phyloP scores from a whole-genome alignment of 2,888 invertebrate species.

The Villa cingulata region DNA sequence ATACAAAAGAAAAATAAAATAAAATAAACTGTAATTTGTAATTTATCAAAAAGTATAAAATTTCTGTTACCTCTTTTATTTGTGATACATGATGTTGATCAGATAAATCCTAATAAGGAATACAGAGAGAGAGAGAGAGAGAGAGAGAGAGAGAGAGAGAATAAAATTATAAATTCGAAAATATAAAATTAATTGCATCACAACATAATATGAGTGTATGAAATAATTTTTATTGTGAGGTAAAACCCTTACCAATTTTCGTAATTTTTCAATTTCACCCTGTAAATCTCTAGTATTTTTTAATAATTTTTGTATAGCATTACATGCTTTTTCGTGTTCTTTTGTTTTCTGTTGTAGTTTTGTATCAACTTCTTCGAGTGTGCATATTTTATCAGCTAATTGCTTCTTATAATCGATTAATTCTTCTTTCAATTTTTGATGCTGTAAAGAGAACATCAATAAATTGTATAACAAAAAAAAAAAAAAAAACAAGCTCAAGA shows the following conservation, averaged over 20 bases:
- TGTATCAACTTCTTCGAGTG: conserved; percentile 27
- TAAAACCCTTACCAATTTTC: conserved; percentile 3
- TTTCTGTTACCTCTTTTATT: no score
- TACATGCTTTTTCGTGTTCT: conserved; percentile 28
- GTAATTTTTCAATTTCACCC: conserved; percentile 24
- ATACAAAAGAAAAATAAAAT: no score
- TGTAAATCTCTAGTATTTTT: conserved; percentile 25
- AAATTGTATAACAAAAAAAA: no score
- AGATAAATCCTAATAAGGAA: no score
- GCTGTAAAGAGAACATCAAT: conserved; percentile 10
- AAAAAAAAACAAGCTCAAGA: no score
- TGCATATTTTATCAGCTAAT: conserved; percentile 28
- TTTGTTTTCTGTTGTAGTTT: conserved; percentile 24
- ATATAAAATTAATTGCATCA: no score
- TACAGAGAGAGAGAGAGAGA: not conserved
- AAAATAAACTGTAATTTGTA: no score
- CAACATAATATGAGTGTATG: no score
- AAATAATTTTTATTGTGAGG: no score
- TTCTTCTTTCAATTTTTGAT: conserved; percentile 21
- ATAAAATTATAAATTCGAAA: not conserved
- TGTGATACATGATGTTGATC: no score
- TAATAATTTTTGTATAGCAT: conserved; percentile 30
- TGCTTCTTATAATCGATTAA: conserved; percentile 22
- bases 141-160: not conserved
- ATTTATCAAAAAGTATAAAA: no score